Percentiles rank a stretch among this genome's conserved stretches.
Evolutionary conservation across 2,797 vertebrate species (phyloP).

Genomic region (Sparidentex hasta): DNA sequence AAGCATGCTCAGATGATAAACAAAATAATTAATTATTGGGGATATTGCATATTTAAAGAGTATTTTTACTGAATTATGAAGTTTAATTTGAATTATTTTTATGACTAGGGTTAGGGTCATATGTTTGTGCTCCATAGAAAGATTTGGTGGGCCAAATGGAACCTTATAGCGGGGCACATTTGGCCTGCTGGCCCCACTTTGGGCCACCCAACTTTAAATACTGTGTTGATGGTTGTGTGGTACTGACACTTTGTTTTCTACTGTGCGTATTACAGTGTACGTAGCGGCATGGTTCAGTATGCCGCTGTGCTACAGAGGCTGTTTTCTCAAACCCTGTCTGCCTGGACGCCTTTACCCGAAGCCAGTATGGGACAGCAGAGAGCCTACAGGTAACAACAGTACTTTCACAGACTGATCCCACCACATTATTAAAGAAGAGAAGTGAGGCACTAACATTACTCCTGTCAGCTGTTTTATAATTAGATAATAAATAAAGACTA

Average conservation of each 20-base stretch:
- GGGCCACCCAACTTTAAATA: not conserved
- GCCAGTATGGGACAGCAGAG: constrained; percentile 88
- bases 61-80: no score
- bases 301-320: constrained; percentile 87
- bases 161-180: no score
- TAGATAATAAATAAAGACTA: not conserved
- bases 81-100: no score
- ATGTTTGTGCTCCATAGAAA: no score
- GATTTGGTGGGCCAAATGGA: no score
- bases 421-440: no score
- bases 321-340: constrained; percentile 89
- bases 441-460: not conserved
- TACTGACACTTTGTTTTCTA: not conserved
- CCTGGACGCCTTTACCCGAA: constrained; percentile 86
- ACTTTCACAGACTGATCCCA: not conserved
- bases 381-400: constrained; percentile 87
- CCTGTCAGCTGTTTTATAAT: not conserved
- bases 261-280: constrained; percentile 49
- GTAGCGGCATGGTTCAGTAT: constrained; percentile 87
- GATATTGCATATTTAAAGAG: no score
- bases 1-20: no score
- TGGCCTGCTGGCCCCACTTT: no score
- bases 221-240: not conserved
- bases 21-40: no score
- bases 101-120: no score